Conservation (phyloP, 2,888 invertebrate species). For the Dinocampus coccinellae region DNA sequence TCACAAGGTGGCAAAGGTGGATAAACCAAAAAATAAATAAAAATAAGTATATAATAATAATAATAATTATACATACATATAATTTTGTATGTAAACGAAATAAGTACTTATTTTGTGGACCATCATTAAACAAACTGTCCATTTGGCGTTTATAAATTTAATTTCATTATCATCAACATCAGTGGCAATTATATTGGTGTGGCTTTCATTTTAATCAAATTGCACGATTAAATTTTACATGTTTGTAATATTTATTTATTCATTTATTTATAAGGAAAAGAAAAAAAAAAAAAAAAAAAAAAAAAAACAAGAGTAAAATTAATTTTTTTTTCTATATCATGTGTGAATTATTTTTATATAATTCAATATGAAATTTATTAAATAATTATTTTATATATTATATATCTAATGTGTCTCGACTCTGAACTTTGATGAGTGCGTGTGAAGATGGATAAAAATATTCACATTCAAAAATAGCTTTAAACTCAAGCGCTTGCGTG, state of each 20-base stretch:
- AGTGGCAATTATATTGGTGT: not conserved
- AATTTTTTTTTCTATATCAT: not conserved
- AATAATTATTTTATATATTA: not conserved
- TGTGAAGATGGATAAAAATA: slow-evolving; percentile 54
- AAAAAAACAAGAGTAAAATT: not conserved
- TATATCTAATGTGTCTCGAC: not conserved
- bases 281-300: not conserved
- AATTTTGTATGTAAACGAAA: not conserved
- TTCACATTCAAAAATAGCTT: slow-evolving; percentile 54
- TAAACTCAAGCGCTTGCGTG: slow-evolving; percentile 43
- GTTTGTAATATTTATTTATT: no score
- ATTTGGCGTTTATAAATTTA: not conserved
- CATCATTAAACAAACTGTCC: slow-evolving; percentile 8
- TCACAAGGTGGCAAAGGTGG: slow-evolving; percentile 4
- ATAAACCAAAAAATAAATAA: slow-evolving; percentile 11
- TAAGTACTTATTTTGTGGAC: slow-evolving; percentile 7
- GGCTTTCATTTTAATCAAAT: slow-evolving; percentile 1
- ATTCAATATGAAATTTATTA: no score
- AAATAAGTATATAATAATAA: no score
- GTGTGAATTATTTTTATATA: no score
- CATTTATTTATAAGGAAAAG: not conserved
- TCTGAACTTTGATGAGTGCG: not conserved
- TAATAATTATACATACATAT: not conserved
- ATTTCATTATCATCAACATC: not conserved
- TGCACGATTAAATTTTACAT: not conserved